These are phyloP conservation scores for Alca torda DNA, from an alignment of 2,797 vertebrate species.

Conservation along the genomic window DNA sequence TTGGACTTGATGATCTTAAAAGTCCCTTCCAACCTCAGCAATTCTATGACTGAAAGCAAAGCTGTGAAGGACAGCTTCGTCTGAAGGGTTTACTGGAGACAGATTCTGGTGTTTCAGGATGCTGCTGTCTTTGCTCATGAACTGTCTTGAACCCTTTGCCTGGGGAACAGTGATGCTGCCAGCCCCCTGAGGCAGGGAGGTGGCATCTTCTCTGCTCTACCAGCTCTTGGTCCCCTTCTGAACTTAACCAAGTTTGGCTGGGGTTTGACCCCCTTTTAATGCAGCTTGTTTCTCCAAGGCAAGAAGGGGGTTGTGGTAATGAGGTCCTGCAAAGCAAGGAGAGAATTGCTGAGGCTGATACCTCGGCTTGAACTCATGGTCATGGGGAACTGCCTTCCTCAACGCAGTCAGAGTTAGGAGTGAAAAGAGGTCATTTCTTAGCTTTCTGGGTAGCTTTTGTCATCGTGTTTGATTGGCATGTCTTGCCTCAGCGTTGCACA, in stretches of 20 bases:
- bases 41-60: not conserved
- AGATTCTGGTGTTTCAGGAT: not conserved
- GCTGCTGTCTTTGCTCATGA: not conserved
- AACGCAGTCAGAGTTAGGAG: not conserved
- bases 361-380: not conserved
- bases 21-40: too few relatives aligned
- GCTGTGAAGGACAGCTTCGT: not conserved
- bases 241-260: not conserved
- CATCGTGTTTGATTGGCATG: not conserved
- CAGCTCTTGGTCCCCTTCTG: not conserved
- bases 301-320: not conserved
- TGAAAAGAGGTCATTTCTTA: not conserved
- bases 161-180: not conserved
- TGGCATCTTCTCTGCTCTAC: not conserved
- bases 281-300: not conserved
- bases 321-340: not conserved
- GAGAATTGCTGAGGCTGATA: not conserved
- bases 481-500: not conserved
- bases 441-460: not conserved
- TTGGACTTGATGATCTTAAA: too few relatives aligned
- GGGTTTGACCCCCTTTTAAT: not conserved
- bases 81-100: not conserved
- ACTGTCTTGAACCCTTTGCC: fast-evolving
- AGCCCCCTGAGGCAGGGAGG: not conserved
- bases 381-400: not conserved